Evolutionary conservation across 2,888 invertebrate species (phyloP).

Genomic region (Ochlodes sylvanus): DNA sequence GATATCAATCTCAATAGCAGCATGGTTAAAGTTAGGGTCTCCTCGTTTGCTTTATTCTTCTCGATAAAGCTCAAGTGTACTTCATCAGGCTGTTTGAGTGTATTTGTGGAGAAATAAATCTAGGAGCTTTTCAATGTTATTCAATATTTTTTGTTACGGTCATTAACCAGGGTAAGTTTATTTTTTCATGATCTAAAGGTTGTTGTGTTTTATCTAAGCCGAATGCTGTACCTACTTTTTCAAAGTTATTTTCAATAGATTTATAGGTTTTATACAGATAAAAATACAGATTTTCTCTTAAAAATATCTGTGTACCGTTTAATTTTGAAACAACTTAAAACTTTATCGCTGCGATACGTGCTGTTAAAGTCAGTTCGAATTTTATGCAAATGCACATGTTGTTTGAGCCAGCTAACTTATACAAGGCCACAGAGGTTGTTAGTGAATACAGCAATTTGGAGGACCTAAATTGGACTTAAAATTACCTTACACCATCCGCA

Average conservation of each 20-base stretch:
- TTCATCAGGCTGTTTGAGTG: too few relatives aligned
- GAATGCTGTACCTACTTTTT: too few relatives aligned
- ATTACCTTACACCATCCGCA: constrained; percentile 19
- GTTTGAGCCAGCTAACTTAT: constrained; percentile 45
- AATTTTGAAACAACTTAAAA: constrained; percentile 56
- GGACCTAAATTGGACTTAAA: constrained; percentile 44
- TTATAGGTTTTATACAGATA: background rate
- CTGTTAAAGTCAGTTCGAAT: constrained; percentile 64
- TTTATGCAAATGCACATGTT: constrained; percentile 69
- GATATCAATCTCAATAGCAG: background rate
- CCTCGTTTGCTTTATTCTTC: too few relatives aligned
- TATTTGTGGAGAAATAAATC: too few relatives aligned
- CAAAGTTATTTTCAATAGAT: too few relatives aligned
- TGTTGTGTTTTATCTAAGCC: too few relatives aligned
- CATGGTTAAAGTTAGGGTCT: too few relatives aligned
- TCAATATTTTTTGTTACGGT: too few relatives aligned
- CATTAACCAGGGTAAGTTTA: too few relatives aligned
- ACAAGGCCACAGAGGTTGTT: constrained; percentile 42
- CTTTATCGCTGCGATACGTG: constrained; percentile 58
- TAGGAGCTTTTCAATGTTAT: too few relatives aligned
- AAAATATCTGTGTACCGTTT: constrained; percentile 39
- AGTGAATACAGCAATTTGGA: constrained; percentile 45
- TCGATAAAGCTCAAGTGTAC: too few relatives aligned
- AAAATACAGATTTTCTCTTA: constrained; percentile 5
- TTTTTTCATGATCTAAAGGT: too few relatives aligned